A percentile compares a stretch with the other conserved stretches of the same genome.
Evolutionary conservation across 2,797 vertebrate species (phyloP).

Genomic region (Lates japonicus): DNA sequence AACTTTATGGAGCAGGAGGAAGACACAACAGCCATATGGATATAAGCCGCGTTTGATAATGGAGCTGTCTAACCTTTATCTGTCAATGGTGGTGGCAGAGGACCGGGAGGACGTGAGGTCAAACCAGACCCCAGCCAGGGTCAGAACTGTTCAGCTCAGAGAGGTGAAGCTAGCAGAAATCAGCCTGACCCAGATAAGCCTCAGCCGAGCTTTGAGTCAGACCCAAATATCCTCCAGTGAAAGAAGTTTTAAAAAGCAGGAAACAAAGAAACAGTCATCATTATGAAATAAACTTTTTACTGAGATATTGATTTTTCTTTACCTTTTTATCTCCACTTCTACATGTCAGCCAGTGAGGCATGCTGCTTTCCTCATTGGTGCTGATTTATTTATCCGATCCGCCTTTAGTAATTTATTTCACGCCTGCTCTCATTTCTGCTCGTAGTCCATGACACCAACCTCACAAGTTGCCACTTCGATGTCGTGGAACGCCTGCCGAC

Average conservation of each 20-base stretch:
- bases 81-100: conserved; percentile 33
- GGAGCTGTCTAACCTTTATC: conserved; percentile 43
- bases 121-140: conserved; percentile 19
- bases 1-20: no score
- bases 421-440: conserved; percentile 53
- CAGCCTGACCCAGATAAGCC: conserved; percentile 63
- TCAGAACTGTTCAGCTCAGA: no score
- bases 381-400: conserved; percentile 71
- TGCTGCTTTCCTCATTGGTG: conserved; percentile 54
- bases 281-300: conserved; percentile 82
- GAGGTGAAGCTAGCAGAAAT: conserved; percentile 47
- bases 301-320: conserved; percentile 78
- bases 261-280: conserved; percentile 76
- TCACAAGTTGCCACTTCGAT: no score
- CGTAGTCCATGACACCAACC: conserved; percentile 45
- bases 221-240: conserved; percentile 46
- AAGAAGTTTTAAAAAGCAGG: conserved; percentile 22
- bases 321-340: conserved; percentile 60
- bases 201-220: conserved; percentile 44
- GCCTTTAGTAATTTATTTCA: conserved; percentile 58
- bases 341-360: conserved; percentile 50
- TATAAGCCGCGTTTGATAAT: conserved; percentile 48
- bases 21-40: conserved; percentile 47
- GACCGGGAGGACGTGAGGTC: conserved; percentile 23
- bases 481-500: no score